A percentile compares a stretch with the other conserved stretches of the same genome.
Evolutionary conservation across 2,888 invertebrate genomes (phyloP).

Genomic region (Nomada goodeniana): DNA sequence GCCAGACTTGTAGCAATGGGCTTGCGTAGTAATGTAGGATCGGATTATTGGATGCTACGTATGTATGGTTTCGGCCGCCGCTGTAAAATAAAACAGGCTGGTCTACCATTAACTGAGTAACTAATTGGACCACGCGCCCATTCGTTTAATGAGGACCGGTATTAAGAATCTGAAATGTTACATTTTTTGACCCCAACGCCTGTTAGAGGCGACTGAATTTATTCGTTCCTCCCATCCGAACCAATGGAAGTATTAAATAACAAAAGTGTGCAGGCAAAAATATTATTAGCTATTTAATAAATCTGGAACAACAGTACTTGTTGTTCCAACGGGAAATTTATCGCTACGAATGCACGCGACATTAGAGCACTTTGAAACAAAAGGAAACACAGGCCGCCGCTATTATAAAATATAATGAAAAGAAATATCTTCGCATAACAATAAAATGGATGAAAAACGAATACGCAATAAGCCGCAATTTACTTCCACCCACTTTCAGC

Average conservation of each 20-base stretch:
- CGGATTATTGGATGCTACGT: conserved; percentile 79
- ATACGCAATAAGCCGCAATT: background rate
- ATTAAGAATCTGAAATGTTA: conserved; percentile 44
- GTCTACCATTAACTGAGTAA: conserved; percentile 80
- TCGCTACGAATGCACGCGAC: too few relatives aligned
- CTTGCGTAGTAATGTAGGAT: conserved; percentile 74
- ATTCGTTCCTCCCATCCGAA: background rate
- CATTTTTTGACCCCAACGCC: conserved; percentile 1
- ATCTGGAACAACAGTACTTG: too few relatives aligned
- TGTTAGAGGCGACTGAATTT: background rate
- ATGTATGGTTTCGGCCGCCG: conserved; percentile 59
- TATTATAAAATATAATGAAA: too few relatives aligned
- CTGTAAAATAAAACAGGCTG: conserved; percentile 77
- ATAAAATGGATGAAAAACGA: too few relatives aligned
- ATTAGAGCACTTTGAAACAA: too few relatives aligned
- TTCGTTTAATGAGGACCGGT: conserved; percentile 65
- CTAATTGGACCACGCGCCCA: conserved; percentile 72
- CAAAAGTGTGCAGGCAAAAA: too few relatives aligned
- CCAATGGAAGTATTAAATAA: too few relatives aligned
- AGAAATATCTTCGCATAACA: too few relatives aligned
- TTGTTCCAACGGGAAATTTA: too few relatives aligned
- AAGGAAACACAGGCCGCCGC: too few relatives aligned
- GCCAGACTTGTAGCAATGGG: conserved; percentile 67
- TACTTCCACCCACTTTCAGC: conserved; percentile 25
- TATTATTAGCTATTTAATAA: too few relatives aligned